These are phyloP conservation scores for Myiozetetes cayanensis DNA, from an alignment of 2,113 vertebrate species.

Conservation along the genomic window DNA sequence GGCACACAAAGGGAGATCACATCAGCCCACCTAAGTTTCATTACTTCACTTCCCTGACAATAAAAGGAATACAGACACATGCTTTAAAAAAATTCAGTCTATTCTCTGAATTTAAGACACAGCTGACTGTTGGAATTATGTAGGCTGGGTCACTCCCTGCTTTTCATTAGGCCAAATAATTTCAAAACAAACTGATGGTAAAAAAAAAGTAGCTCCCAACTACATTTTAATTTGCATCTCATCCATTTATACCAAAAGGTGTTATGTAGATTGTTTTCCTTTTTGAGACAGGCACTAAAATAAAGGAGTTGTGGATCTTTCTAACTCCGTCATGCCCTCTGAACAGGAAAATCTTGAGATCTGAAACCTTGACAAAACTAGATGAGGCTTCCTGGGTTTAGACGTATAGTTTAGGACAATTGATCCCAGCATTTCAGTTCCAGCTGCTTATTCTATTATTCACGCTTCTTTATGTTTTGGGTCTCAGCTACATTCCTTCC, in stretches of 20 bases:
- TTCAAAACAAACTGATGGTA: not conserved
- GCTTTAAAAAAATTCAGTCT: not conserved
- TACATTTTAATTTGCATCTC: not conserved
- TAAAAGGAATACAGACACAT: not conserved
- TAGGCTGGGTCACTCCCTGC: not conserved
- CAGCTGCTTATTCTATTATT: slow-evolving; percentile 45
- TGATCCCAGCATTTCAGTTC: slow-evolving; percentile 30
- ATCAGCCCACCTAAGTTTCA: not conserved
- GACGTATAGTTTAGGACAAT: slow-evolving; percentile 42
- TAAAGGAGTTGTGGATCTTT: not conserved
- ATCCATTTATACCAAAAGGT: not conserved
- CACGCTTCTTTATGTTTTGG: not conserved
- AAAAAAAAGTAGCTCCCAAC: not conserved
- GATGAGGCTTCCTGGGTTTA: not conserved
- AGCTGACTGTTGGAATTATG: not conserved
- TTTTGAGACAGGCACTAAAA: not conserved
- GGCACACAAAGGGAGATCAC: not conserved
- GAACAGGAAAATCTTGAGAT: not conserved
- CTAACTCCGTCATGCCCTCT: not conserved
- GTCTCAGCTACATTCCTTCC: not conserved
- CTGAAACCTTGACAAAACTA: not conserved
- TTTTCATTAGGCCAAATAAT: not conserved
- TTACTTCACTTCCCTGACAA: not conserved
- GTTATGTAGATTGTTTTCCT: not conserved
- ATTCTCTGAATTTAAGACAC: not conserved